A percentile compares a stretch with the other conserved stretches of the same genome.
These are phyloP conservation scores for Perdita meconis DNA, from an alignment of 2,888 invertebrate genomes.

Conservation along the genomic window DNA sequence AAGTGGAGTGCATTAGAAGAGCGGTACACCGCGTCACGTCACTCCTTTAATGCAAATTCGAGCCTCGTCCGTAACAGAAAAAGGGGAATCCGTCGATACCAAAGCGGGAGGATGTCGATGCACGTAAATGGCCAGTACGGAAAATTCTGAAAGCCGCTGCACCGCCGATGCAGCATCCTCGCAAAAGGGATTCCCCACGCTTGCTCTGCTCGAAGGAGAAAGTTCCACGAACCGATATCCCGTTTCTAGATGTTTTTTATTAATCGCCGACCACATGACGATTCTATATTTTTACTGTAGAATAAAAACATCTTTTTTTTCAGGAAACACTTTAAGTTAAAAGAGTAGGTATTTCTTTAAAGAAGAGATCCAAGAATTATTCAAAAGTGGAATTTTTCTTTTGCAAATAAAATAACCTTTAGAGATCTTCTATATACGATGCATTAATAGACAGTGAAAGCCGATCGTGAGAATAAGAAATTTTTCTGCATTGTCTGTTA, in stretches of 20 bases:
- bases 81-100: conserved; percentile 54
- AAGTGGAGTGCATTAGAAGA: conserved; percentile 54
- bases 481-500: no score
- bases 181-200: conserved; percentile 45
- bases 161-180: background rate
- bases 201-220: conserved; percentile 27
- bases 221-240: conserved; percentile 49
- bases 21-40: conserved; percentile 51
- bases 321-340: no score
- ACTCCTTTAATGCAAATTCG: conserved; percentile 60
- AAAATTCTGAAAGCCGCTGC: conserved; percentile 48
- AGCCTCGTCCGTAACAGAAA: conserved; percentile 40
- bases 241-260: conserved; percentile 29
- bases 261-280: background rate
- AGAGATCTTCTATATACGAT: no score
- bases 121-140: conserved; percentile 51
- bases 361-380: no score
- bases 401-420: no score
- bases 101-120: conserved; percentile 47
- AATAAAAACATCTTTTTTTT: no score
- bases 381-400: no score
- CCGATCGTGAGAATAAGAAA: no score
- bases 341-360: no score
- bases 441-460: no score
- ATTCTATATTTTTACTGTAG: background rate